Evolutionary conservation across 2,113 vertebrate genomes (phyloP).

Genomic region (Oncorhynchus keta): DNA sequence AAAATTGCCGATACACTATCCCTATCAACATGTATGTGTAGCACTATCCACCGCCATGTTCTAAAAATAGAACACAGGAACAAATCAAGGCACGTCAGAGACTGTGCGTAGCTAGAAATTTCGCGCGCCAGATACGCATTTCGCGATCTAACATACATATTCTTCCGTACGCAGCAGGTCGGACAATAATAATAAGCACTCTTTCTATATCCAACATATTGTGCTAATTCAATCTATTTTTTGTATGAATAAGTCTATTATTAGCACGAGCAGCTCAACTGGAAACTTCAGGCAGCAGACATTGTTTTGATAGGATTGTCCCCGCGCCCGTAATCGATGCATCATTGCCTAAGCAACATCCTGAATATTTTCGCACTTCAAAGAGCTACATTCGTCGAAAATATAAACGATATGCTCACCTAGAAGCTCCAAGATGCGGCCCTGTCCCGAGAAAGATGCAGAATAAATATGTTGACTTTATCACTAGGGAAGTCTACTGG

Average conservation of each 20-base stretch:
- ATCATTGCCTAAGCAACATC: not conserved
- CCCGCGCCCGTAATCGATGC: not conserved
- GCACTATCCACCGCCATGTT: slow-evolving; percentile 21
- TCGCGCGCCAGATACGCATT: not conserved
- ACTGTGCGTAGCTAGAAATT: slow-evolving; percentile 24
- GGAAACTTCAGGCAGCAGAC: slow-evolving; percentile 64
- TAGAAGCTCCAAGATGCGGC: slow-evolving; percentile 36
- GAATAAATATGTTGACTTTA: slow-evolving; percentile 21
- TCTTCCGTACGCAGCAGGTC: not conserved
- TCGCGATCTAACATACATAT: too few relatives aligned
- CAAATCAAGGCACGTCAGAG: slow-evolving; percentile 48
- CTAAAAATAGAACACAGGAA: slow-evolving; percentile 68
- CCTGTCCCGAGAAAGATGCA: slow-evolving; percentile 43
- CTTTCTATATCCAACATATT: not conserved
- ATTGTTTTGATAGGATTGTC: slow-evolving; percentile 60
- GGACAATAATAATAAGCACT: not conserved
- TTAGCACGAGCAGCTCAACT: slow-evolving; percentile 7
- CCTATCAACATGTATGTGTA: not conserved
- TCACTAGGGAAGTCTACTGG: slow-evolving; percentile 28
- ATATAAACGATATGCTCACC: slow-evolving; percentile 43
- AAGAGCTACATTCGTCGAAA: not conserved
- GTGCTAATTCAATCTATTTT: not conserved
- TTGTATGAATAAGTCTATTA: not conserved
- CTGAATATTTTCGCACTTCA: not conserved
- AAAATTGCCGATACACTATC: not conserved